phyloP scores from a whole-genome alignment of 2,888 invertebrate species.

The Camptogramma bilineatum region DNA sequence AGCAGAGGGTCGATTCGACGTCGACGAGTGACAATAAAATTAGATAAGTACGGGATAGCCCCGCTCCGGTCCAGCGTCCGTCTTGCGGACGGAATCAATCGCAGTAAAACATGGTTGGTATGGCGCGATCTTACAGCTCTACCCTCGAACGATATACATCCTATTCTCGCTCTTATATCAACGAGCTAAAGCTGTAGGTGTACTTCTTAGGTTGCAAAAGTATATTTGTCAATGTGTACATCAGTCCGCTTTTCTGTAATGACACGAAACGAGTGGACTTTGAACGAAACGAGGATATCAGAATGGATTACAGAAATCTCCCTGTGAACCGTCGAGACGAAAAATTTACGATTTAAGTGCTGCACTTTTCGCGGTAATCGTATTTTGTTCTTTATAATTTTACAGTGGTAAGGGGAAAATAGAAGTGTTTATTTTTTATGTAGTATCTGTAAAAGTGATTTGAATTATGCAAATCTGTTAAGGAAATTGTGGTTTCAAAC shows the following conservation, averaged over 20 bases:
- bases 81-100: conserved; percentile 82
- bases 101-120: conserved; percentile 80
- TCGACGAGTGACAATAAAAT: conserved; percentile 83
- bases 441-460: conserved; percentile 33
- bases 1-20: conserved; percentile 70
- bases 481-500: conserved; percentile 63
- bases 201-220: conserved; percentile 35
- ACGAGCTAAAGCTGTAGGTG: conserved; percentile 34
- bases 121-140: conserved; percentile 50
- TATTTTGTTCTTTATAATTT: conserved; percentile 33
- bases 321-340: conserved; percentile 55
- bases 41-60: conserved; percentile 83
- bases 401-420: conserved; percentile 23
- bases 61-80: conserved; percentile 68
- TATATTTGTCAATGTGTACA: conserved; percentile 61
- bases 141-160: conserved; percentile 34
- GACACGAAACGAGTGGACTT: conserved; percentile 77
- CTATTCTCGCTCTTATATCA: conserved; percentile 55
- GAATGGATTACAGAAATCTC: conserved; percentile 70
- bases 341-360: conserved; percentile 52
- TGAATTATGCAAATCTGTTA: conserved; percentile 45
- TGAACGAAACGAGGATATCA: conserved; percentile 73
- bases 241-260: conserved; percentile 75
- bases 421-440: conserved; percentile 34
- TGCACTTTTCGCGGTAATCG: conserved; percentile 35